Base-by-base conservation (phyloP, 2,888 invertebrate species). In the Chromoteleia sp. region DNA sequence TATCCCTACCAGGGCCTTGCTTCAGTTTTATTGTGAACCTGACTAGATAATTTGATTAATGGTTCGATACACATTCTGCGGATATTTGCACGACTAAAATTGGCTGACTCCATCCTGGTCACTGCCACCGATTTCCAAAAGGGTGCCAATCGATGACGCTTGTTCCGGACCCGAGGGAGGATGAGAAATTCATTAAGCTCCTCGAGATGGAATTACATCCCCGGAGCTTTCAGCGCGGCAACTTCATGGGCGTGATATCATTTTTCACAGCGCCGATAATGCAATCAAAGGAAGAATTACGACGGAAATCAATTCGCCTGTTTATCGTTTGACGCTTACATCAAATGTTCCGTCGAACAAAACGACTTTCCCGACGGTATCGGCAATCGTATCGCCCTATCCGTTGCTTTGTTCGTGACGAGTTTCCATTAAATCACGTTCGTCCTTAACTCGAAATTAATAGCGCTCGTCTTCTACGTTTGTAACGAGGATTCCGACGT, bases 371-470 rank as follows among this genome's bases (percentile, higher is more conserved):
- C 36, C 29, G 8, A 29, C 8, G 8, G 29, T 8, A 29, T 29
- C 29, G 4, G 29, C 29, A 29, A 29, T 7, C 3, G 8, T 8
- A 29, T 29, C 29, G 4, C 2, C 12, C 12, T 14, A 14, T 41
- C 41, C 12, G 48, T 6, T 25, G 48, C 33, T n/a, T 48, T 52
- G 33, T 52, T 52, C 41, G 52, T 21, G 52, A 41, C 17, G 12
- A 61, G 6, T 30, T 10, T 1, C 29, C 45, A 52, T 52, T 54
- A 25, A 52, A 61, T 54, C 63, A 81, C 63, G 41, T n/a, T 48
- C 50, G 83, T 84, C 84, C 84, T 80, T 78, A 75, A 12, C 83
- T 82, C 77, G 75, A n/a, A 83, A 84, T 85, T 85, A 87, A 88
- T 87, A 84, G 78, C 70, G 80, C 87, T 85, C 84, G 84, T 78